Evolutionary conservation across 2,113 vertebrate species (phyloP).

Genomic region (Raja brachyura): DNA sequence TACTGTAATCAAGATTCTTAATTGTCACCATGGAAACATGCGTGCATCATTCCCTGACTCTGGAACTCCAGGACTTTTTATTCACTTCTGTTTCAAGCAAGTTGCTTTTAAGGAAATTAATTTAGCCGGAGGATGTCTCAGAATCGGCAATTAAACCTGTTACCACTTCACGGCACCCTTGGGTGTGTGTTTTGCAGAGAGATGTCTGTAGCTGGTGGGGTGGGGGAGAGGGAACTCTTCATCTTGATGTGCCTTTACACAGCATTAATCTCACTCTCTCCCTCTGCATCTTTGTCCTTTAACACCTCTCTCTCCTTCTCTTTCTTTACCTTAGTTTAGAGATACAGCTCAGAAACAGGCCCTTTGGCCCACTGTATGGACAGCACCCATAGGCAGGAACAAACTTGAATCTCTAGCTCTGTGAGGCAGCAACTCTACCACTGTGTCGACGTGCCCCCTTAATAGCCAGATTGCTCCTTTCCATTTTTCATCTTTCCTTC

Average conservation of each 20-base stretch:
- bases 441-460: too few relatives aligned
- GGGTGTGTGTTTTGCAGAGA: neutral
- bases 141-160: neutral
- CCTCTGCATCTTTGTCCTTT: neutral
- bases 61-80: neutral
- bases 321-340: neutral
- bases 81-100: neutral
- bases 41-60: neutral
- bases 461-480: neutral
- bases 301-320: neutral
- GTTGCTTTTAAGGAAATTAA: neutral
- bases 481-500: neutral
- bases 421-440: too few relatives aligned
- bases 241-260: neutral
- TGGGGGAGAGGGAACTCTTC: neutral
- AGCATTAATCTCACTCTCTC: neutral
- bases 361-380: too few relatives aligned
- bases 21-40: conserved; percentile 5
- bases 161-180: neutral
- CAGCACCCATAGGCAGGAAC: too few relatives aligned
- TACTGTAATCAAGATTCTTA: conserved; percentile 11
- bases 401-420: too few relatives aligned
- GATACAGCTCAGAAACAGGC: too few relatives aligned
- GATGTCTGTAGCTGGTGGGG: neutral
- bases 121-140: neutral